A percentile compares a stretch with the other conserved stretches of the same genome.
Evolutionary conservation across 2,888 invertebrate species (phyloP).

Genomic region (Pedicia rivosa): DNA sequence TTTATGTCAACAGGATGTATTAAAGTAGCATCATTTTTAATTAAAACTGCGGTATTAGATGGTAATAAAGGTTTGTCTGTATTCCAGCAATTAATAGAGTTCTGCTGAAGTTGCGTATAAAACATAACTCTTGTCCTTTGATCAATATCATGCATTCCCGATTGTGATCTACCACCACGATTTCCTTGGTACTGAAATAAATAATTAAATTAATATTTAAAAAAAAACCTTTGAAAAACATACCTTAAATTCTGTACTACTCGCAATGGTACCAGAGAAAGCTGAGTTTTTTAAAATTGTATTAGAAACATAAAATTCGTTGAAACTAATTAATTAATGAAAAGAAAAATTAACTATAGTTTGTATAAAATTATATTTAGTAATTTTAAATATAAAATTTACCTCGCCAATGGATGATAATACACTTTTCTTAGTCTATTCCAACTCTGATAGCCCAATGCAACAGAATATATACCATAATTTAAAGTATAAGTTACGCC

Average conservation of each 20-base stretch:
- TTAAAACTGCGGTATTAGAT: constrained; percentile 36
- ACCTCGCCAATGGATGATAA: constrained; percentile 58
- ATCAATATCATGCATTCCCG: constrained; percentile 53
- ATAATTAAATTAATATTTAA: background rate
- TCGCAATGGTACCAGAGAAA: too few species aligned
- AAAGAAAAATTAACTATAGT: too few species aligned
- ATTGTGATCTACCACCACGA: constrained; percentile 46
- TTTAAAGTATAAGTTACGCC: constrained; percentile 49
- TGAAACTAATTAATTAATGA: too few species aligned
- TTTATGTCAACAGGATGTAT: too few species aligned
- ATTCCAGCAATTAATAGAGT: constrained; percentile 38
- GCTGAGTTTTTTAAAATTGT: too few species aligned
- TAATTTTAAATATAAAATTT: constrained; percentile 4
- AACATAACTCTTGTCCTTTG: constrained; percentile 43
- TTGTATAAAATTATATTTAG: background rate
- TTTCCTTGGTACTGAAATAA: constrained; percentile 38
- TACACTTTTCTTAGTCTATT: constrained; percentile 46
- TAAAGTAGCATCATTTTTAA: constrained; percentile 45
- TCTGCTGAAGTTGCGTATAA: constrained; percentile 50
- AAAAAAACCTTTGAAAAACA: constrained; percentile 5
- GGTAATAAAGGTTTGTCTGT: constrained; percentile 16
- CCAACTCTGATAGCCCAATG: constrained; percentile 34
- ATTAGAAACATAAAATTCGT: too few species aligned
- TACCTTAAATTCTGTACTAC: constrained; percentile 37
- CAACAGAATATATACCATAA: constrained; percentile 62